These are phyloP conservation scores for Gasteruption jaculator DNA, from an alignment of 2,888 invertebrate genomes.

Conservation along the genomic window DNA sequence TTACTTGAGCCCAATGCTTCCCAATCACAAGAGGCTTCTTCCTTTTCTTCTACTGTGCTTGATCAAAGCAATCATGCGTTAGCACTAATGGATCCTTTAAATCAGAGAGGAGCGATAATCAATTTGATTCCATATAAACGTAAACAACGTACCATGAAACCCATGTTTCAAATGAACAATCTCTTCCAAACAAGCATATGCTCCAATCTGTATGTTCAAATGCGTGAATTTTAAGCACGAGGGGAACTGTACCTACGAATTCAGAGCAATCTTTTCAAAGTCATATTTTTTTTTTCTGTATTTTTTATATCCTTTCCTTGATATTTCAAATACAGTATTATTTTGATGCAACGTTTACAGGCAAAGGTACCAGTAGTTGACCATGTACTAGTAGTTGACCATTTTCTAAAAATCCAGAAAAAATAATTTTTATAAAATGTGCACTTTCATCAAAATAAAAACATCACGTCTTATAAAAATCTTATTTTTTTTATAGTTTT, in stretches of 20 bases:
- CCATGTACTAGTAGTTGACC: no score
- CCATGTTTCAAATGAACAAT: slow-evolving; percentile 41
- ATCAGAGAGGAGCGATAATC: slow-evolving; percentile 42
- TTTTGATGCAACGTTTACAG: no score
- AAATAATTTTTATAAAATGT: no score
- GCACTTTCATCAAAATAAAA: no score
- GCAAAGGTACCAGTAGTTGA: no score
- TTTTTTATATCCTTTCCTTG: slow-evolving; percentile 8
- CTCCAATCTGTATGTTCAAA: slow-evolving; percentile 43
- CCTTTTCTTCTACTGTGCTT: no score
- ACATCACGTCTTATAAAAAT: no score
- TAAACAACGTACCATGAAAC: slow-evolving; percentile 37
- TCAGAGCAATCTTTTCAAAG: slow-evolving; percentile 4
- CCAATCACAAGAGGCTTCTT: slow-evolving; percentile 28
- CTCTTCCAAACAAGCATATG: slow-evolving; percentile 40
- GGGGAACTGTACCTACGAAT: background rate
- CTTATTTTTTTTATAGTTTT: no score
- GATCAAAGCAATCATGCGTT: slow-evolving; percentile 36
- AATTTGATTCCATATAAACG: slow-evolving; percentile 31
- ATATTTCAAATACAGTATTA: slow-evolving; percentile 30
- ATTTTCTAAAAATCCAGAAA: no score
- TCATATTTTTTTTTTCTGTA: slow-evolving; percentile 8
- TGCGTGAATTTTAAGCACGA: slow-evolving; percentile 40
- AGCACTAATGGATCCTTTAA: slow-evolving; percentile 43
- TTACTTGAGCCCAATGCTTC: slow-evolving; percentile 28